These are phyloP conservation scores for Glyphotaelius pellucidus DNA, from an alignment of 2,888 invertebrate genomes.

Conservation along the genomic window DNA sequence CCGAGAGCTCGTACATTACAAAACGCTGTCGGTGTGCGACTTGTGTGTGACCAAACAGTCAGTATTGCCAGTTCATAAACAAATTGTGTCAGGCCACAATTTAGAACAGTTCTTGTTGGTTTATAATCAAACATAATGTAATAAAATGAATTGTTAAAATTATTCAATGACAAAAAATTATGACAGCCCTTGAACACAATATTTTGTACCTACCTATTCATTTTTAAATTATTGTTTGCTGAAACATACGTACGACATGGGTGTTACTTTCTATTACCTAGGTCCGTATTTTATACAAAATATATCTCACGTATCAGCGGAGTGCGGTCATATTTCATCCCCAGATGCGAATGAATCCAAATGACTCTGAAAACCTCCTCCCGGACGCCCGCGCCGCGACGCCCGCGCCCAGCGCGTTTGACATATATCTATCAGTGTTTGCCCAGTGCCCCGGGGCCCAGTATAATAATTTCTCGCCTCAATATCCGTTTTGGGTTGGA, in stretches of 20 bases:
- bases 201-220: background rate
- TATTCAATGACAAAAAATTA: too few relatives aligned
- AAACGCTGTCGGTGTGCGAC: too few relatives aligned
- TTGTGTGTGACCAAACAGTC: too few relatives aligned
- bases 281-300: background rate
- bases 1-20: background rate
- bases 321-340: constrained; percentile 66
- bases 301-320: background rate
- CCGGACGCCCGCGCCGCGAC: background rate
- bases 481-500: constrained; percentile 40
- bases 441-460: constrained; percentile 31
- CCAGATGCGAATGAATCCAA: constrained; percentile 29
- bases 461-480: constrained; percentile 47
- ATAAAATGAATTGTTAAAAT: too few relatives aligned
- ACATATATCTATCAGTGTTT: constrained; percentile 44
- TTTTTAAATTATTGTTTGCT: background rate
- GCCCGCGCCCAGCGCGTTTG: background rate
- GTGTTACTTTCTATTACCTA: background rate
- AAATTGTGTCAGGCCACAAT: too few relatives aligned
- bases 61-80: background rate
- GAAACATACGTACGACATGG: background rate
- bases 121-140: too few relatives aligned
- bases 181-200: background rate
- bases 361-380: background rate
- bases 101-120: too few relatives aligned